phyloP scores from a whole-genome alignment of 2,113 vertebrate species.

The Bungarus multicinctus region DNA sequence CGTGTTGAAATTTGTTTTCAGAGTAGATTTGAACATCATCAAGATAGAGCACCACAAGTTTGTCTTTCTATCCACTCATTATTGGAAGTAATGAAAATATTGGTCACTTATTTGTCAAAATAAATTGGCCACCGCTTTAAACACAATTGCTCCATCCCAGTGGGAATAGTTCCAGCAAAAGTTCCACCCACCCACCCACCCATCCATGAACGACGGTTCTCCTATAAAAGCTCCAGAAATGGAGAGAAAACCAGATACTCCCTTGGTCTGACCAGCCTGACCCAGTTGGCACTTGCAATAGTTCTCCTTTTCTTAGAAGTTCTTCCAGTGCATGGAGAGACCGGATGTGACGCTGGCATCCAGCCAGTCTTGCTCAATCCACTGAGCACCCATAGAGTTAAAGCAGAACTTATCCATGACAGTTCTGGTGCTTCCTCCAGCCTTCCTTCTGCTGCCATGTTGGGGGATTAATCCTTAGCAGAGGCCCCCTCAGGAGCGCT shows the following conservation, averaged over 20 bases:
- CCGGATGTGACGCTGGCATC: background rate
- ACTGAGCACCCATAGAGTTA: too few species aligned
- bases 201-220: background rate
- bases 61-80: too few species aligned
- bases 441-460: rapidly evolving
- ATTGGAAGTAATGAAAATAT: too few species aligned
- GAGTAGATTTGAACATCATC: too few species aligned
- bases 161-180: too few species aligned
- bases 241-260: background rate
- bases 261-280: background rate
- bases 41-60: too few species aligned
- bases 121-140: too few species aligned
- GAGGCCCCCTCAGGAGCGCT: too few species aligned
- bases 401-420: background rate
- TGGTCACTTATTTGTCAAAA: too few species aligned
- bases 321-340: background rate
- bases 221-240: background rate
- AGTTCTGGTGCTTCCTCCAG: rapidly evolving
- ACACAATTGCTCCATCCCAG: too few species aligned
- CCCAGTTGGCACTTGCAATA: background rate
- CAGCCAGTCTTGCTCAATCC: background rate
- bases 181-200: too few species aligned
- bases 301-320: background rate
- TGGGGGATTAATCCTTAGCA: background rate
- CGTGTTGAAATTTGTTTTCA: too few species aligned